Evolutionary conservation across 1,140 invertebrate genomes (phyloP).

Genomic region (Drosophila setifemur): DNA sequence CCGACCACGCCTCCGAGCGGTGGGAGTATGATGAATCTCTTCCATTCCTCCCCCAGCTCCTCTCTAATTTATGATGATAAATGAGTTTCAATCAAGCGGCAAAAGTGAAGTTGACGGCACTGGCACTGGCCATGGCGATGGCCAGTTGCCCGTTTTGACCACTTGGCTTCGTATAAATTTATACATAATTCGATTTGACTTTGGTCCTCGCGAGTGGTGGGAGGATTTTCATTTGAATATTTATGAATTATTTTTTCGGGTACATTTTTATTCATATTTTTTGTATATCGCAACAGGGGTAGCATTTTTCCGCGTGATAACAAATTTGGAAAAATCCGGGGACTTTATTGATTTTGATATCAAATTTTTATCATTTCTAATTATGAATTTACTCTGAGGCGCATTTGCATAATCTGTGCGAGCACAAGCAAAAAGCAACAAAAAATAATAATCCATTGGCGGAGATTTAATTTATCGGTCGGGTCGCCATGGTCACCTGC

Average conservation of each 20-base stretch:
- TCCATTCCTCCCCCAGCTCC: slow-evolving; percentile 3
- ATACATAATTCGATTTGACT: slow-evolving; percentile 72
- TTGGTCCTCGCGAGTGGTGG: slow-evolving; percentile 8
- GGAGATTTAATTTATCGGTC: slow-evolving; percentile 24
- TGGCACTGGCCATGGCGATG: too few species aligned
- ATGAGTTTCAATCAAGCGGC: slow-evolving; percentile 82
- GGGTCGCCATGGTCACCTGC: neutral
- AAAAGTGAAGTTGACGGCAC: slow-evolving; percentile 67
- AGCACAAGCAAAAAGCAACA: slow-evolving; percentile 3
- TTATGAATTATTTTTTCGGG: slow-evolving; percentile 53
- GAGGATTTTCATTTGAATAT: slow-evolving; percentile 75
- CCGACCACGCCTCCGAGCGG: slow-evolving; percentile 32
- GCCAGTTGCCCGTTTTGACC: slow-evolving; percentile 35
- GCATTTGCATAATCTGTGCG: slow-evolving; percentile 31
- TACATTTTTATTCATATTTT: slow-evolving; percentile 5
- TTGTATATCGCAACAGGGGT: neutral
- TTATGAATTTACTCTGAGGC: slow-evolving; percentile 11
- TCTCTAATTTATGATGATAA: slow-evolving; percentile 80
- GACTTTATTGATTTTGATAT: slow-evolving; percentile 9
- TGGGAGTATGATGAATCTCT: slow-evolving; percentile 70
- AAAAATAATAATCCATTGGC: slow-evolving; percentile 21
- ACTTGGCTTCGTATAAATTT: slow-evolving; percentile 55
- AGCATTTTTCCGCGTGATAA: slow-evolving; percentile 1
- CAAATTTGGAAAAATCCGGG: slow-evolving; percentile 19
- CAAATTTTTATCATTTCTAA: slow-evolving; percentile 8